phyloP scores from a whole-genome alignment of 1,140 invertebrate genomes.

The Lordiphosa clarofinis region DNA sequence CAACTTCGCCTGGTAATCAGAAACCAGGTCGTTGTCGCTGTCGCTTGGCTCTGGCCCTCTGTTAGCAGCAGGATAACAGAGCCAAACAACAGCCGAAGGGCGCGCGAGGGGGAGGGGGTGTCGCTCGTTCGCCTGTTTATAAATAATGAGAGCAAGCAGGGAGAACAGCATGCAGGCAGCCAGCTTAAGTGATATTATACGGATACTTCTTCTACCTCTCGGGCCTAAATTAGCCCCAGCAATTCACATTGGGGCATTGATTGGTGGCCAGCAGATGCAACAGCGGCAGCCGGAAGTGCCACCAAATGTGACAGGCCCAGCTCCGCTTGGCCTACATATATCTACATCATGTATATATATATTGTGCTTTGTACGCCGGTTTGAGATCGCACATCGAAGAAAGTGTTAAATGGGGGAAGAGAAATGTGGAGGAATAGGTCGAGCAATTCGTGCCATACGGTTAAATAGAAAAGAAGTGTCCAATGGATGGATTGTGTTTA shows the following conservation, averaged over 20 bases:
- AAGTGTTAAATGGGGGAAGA: no score
- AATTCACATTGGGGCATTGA: slow-evolving; percentile 40
- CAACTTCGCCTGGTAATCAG: slow-evolving; percentile 9
- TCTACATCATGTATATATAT: neutral
- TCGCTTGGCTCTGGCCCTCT: slow-evolving; percentile 5
- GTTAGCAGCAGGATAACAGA: slow-evolving; percentile 9
- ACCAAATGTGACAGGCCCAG: slow-evolving; percentile 12
- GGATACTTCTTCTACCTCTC: slow-evolving; percentile 9
- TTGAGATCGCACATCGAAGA: no score
- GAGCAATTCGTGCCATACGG: no score
- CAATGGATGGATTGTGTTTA: no score
- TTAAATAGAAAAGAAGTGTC: no score
- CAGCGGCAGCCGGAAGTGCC: slow-evolving; percentile 11
- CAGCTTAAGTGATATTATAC: slow-evolving; percentile 52
- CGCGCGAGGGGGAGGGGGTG: neutral
- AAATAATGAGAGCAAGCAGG: slow-evolving; percentile 3
- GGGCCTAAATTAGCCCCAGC: slow-evolving; percentile 53
- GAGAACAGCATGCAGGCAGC: neutral
- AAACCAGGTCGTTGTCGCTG: slow-evolving; percentile 36
- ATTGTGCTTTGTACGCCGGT: neutral
- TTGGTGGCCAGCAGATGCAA: slow-evolving; percentile 69
- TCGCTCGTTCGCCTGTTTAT: neutral
- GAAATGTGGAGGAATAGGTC: no score
- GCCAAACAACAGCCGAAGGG: slow-evolving; percentile 3
- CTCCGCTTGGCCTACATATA: slow-evolving; percentile 7